Conservation (phyloP, 2,888 invertebrate genomes). For the Sussaba pulchella region DNA sequence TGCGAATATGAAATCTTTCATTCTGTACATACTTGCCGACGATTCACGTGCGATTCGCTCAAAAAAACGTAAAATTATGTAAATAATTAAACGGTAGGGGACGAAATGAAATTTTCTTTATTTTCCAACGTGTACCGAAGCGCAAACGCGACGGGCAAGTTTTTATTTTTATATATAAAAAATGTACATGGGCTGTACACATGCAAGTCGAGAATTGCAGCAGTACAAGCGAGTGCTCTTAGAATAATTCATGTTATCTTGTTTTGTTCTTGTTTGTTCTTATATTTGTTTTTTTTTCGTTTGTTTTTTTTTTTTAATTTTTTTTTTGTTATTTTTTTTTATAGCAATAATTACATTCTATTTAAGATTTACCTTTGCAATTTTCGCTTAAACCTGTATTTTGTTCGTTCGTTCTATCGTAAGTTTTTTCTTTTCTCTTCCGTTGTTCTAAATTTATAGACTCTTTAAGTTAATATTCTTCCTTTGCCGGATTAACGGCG, state of each 20-base stretch:
- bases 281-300: conserved; percentile 72
- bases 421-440: conserved; percentile 64
- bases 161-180: conserved; percentile 79
- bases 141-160: conserved; percentile 64
- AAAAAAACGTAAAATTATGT: conserved; percentile 24
- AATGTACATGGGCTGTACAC: conserved; percentile 82
- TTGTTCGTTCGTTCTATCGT: conserved; percentile 73
- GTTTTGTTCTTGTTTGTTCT: conserved; percentile 66
- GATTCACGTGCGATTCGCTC: conserved; percentile 17
- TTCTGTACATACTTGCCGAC: not conserved
- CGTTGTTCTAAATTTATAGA: conserved; percentile 71
- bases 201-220: conserved; percentile 82
- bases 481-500: conserved; percentile 72
- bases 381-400: conserved; percentile 73
- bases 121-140: conserved; percentile 54
- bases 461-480: conserved; percentile 71
- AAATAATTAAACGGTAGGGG: conserved; percentile 29
- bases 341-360: conserved; percentile 76
- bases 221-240: conserved; percentile 82
- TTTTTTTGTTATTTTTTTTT: conserved; percentile 70
- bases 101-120: conserved; percentile 34
- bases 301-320: no score
- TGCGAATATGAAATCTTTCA: not conserved
- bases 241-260: conserved; percentile 78
- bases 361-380: conserved; percentile 75